Evolutionary conservation across 2,113 vertebrate species (phyloP), one percentile per base, ranked within the genome.

Genomic region (Lophochroa leadbeateri): DNA sequence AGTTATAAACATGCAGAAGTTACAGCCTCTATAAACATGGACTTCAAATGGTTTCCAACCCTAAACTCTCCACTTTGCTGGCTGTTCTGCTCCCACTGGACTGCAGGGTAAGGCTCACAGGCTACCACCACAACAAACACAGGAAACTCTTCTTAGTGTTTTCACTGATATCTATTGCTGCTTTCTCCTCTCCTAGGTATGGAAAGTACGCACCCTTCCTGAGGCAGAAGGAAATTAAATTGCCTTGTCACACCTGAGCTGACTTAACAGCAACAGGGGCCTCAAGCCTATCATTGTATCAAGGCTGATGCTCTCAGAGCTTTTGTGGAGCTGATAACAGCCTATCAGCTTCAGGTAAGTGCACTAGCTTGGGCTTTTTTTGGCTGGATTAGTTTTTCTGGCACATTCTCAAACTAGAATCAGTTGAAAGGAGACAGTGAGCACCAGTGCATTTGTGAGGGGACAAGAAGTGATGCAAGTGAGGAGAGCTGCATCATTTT

Each of bases 251-350:
- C 53, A 88, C 63, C 64, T 49, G 33, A 86, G 39, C 27, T 76
- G 27, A 39, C 23, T 49, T 29, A 58, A 39, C 25, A 83, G 72
- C 53, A 70, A 33, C 28, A 77, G 46, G 5, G 8, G 2, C 25
- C 28, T 65, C 11, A 82, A 43, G 7, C 14, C 57, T 41, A 17
- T 6, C 0, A 0, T 9, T 50, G 5, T 20, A 46, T 31, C 7
- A 37, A 49, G 28, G 39, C 31, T 68, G 61, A 50, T 33, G 16
- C 13, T 55, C 19, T 61, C 29, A 24, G 39, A 86, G 68, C 9
- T 78, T 35, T 29, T 71, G 17, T 47, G 6, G 7, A 50, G 25
- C 74, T 78, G 43, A 4, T 27, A n/a, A n/a, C 0, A 19, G 28
- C 25, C 4, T 29, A 21, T 35, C 35, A 74, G 46, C 17, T 81